A percentile compares a stretch with the other conserved stretches of the same genome.
phyloP scores from a whole-genome alignment of 2,113 vertebrate species.

The Brachyistius frenatus region DNA sequence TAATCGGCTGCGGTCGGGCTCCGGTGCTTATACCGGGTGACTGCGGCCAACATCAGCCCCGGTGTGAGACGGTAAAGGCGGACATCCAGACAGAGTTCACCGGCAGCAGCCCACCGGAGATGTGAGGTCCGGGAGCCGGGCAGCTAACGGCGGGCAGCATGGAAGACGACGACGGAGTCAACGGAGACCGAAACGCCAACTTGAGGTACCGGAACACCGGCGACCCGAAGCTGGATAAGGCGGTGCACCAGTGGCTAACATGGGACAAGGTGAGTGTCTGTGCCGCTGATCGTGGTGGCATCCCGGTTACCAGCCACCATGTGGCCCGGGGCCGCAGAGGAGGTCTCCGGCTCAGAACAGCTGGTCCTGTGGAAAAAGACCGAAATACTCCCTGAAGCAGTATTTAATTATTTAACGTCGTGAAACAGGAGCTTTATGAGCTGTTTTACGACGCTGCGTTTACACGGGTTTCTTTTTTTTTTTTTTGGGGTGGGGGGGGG shows the following conservation, averaged over 20 bases:
- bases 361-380: background rate
- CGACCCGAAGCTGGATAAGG: conserved; percentile 88
- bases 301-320: too few relatives aligned
- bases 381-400: too few relatives aligned
- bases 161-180: conserved; percentile 77
- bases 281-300: too few relatives aligned
- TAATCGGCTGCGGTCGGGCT: background rate
- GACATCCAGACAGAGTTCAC: background rate
- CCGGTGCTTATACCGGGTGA: background rate
- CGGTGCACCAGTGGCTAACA: conserved; percentile 87
- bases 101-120: background rate
- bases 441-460: too few relatives aligned
- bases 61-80: background rate
- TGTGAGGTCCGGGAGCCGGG: background rate
- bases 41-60: conserved; percentile 5
- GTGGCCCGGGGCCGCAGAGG: too few relatives aligned
- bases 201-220: conserved; percentile 81
- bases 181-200: conserved; percentile 88
- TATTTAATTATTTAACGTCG: too few relatives aligned
- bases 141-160: conserved; percentile 10
- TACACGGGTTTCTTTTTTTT: too few relatives aligned
- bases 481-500: too few relatives aligned
- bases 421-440: too few relatives aligned
- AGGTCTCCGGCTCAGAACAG: too few relatives aligned
- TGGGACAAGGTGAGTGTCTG: conserved; percentile 90